Percentiles rank a stretch among this genome's conserved stretches.
Conservation (phyloP, 1,140 invertebrate species). For the Cylas formicarius region DNA sequence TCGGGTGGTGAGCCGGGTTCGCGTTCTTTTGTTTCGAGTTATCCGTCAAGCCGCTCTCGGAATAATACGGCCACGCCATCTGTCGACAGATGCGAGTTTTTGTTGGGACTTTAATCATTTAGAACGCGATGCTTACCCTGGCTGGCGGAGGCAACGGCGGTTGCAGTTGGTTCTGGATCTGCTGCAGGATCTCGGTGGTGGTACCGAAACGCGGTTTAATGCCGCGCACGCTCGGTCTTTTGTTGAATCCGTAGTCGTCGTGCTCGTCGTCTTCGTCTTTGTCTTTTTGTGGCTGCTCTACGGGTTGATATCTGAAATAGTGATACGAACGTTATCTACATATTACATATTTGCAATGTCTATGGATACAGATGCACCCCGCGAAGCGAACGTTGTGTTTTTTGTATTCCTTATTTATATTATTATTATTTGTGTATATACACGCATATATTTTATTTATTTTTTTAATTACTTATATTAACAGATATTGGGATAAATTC, state of each 20-base stretch:
- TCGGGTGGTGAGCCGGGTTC: constrained; percentile 24
- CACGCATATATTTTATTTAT: no score
- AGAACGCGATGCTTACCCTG: constrained; percentile 5
- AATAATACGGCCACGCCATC: constrained; percentile 56
- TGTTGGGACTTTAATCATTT: neutral
- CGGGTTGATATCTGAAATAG: constrained; percentile 13
- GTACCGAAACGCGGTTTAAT: constrained; percentile 67
- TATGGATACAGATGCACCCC: neutral
- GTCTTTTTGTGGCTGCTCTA: constrained; percentile 5
- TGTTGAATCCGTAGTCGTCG: constrained; percentile 82
- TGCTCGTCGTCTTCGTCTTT: constrained; percentile 69
- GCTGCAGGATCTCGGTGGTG: constrained; percentile 72
- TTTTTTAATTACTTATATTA: no score
- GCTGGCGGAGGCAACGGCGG: constrained; percentile 42
- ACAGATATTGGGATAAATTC: no score
- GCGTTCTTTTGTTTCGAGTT: constrained; percentile 30
- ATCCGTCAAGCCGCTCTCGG: constrained; percentile 47
- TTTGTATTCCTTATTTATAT: no score
- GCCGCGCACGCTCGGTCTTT: constrained; percentile 74
- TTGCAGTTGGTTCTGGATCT: constrained; percentile 62
- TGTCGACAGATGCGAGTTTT: constrained; percentile 7
- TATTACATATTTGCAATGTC: neutral
- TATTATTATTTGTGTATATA: no score
- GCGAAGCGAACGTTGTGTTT: no score
- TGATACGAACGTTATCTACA: no score